Conservation (phyloP, 2,113 vertebrate species). For the Pygathrix nemaeus region DNA sequence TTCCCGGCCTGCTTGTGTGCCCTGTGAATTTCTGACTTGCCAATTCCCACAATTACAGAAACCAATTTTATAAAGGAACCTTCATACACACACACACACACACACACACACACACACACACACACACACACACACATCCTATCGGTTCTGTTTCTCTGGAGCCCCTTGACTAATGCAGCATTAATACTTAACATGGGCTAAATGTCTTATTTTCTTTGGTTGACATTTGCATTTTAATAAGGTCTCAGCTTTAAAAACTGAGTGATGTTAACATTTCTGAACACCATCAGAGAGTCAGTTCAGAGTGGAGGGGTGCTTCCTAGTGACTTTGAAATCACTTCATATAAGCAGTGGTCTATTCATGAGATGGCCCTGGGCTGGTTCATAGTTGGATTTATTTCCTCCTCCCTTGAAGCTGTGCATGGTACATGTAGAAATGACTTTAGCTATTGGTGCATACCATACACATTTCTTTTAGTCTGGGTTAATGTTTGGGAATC, state of each 20-base stretch:
- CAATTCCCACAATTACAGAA: background rate
- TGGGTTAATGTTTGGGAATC: constrained; percentile 41
- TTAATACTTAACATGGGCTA: background rate
- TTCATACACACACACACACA: background rate
- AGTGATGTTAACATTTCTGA: background rate
- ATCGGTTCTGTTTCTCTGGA: constrained; percentile 19
- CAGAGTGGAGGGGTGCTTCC: background rate
- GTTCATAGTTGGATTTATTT: background rate
- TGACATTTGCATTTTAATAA: constrained; percentile 13
- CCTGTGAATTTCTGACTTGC: background rate
- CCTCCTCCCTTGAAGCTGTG: background rate
- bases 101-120: no score
- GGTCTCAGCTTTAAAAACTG: background rate
- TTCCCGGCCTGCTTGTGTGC: background rate
- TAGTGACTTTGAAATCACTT: background rate
- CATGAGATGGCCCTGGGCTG: background rate
- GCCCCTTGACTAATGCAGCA: background rate
- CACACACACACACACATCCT: no score
- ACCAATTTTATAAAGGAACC: background rate
- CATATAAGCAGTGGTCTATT: background rate
- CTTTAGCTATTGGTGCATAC: background rate
- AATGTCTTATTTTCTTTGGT: background rate
- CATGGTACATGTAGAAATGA: background rate
- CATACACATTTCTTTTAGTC: constrained; percentile 23
- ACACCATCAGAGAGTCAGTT: background rate